Percentiles rank a stretch among this genome's conserved stretches.
phyloP scores from a whole-genome alignment of 2,888 invertebrate species.

The Carcina quercana region DNA sequence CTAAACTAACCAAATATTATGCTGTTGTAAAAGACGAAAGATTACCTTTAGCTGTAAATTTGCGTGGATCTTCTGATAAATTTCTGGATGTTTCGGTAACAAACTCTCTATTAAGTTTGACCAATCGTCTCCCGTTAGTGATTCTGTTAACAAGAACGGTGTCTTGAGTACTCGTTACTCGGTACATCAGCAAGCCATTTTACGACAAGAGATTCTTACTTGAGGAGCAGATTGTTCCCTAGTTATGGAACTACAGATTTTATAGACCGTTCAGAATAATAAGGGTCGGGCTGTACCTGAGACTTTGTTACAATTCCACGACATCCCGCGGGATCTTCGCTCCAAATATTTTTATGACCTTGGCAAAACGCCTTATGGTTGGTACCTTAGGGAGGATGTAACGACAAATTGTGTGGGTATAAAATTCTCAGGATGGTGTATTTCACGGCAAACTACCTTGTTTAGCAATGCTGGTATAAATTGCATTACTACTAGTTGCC shows the following conservation, averaged over 20 bases:
- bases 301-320: conserved; percentile 18
- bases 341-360: conserved; percentile 23
- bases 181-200: too few relatives aligned
- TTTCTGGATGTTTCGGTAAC: conserved; percentile 68
- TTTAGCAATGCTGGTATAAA: too few relatives aligned
- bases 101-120: conserved; percentile 69
- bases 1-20: too few relatives aligned
- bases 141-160: conserved; percentile 49
- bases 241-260: too few relatives aligned
- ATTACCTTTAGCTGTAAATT: conserved; percentile 60
- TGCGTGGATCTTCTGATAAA: conserved; percentile 60
- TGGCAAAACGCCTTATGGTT: conserved; percentile 22
- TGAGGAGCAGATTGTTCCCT: not conserved
- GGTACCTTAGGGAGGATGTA: conserved; percentile 2
- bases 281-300: conserved; percentile 10
- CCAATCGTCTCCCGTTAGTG: conserved; percentile 75
- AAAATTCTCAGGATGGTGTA: conserved; percentile 5
- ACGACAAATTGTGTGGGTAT: conserved; percentile 4
- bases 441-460: too few relatives aligned
- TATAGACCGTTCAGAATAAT: conserved; percentile 10
- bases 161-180: not conserved
- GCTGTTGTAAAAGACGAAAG: too few relatives aligned
- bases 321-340: conserved; percentile 13
- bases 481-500: too few relatives aligned
- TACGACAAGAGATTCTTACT: not conserved